Evolutionary conservation across 2,797 vertebrate species (phyloP).

Genomic region (Cheirogaleus major): DNA sequence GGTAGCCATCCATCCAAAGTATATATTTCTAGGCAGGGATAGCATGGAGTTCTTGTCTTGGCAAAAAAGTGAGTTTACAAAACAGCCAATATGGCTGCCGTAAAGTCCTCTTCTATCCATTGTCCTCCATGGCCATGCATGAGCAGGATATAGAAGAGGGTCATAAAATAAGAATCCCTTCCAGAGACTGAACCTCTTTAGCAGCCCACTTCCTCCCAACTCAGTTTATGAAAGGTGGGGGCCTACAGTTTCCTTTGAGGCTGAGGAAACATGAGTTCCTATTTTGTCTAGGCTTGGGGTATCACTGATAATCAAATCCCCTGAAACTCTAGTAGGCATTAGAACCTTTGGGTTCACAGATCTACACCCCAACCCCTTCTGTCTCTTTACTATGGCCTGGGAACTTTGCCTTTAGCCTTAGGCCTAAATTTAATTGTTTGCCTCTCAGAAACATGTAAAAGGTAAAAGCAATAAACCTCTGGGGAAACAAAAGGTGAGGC

Average conservation of each 20-base stretch:
- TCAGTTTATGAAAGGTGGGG: background rate
- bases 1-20: background rate
- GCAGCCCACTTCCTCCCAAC: background rate
- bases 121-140: background rate
- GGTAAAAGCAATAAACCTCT: background rate
- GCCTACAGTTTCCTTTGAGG: background rate
- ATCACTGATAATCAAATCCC: background rate
- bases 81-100: background rate
- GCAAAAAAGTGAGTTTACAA: background rate
- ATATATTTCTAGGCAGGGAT: background rate
- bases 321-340: background rate
- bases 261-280: background rate
- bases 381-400: background rate
- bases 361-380: background rate
- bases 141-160: background rate
- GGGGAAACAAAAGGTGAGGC: background rate
- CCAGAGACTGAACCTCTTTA: background rate
- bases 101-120: background rate
- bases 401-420: background rate
- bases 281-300: background rate
- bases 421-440: background rate
- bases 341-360: background rate
- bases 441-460: background rate
- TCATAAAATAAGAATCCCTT: background rate
- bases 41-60: background rate